These are phyloP conservation scores for Callipepla californica DNA, from an alignment of 2,113 vertebrate species.

Conservation along the genomic window DNA sequence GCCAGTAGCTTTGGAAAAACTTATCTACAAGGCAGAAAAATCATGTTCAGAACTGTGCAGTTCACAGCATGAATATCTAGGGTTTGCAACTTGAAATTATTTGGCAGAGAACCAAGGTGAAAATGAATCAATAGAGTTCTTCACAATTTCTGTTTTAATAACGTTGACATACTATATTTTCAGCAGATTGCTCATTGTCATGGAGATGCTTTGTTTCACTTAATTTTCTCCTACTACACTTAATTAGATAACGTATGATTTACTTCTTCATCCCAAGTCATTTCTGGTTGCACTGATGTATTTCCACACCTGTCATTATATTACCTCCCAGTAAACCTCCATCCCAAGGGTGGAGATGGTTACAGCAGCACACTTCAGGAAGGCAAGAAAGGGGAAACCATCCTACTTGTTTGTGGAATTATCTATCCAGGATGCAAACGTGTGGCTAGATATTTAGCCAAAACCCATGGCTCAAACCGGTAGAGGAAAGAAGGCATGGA, in stretches of 20 bases:
- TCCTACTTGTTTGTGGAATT: neutral
- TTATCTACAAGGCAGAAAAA: neutral
- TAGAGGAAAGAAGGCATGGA: neutral
- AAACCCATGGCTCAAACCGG: neutral
- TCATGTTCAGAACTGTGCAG: neutral
- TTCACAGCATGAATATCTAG: neutral
- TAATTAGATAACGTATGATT: neutral
- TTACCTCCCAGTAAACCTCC: conserved; percentile 16
- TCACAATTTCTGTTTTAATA: neutral
- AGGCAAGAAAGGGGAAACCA: neutral
- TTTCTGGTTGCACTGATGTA: neutral
- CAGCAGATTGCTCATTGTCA: neutral
- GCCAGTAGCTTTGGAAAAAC: neutral
- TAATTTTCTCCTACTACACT: neutral
- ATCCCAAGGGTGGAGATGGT: neutral
- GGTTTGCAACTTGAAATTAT: conserved; percentile 9
- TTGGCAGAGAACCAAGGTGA: neutral
- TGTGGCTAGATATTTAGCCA: neutral
- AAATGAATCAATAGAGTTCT: neutral
- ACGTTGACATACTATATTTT: neutral
- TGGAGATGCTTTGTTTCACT: neutral
- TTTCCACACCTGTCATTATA: conserved; percentile 3
- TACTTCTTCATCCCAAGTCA: neutral
- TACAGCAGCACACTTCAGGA: neutral
- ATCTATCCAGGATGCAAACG: conserved; percentile 10